These are phyloP conservation scores for Leuciscus idus DNA, from an alignment of 2,113 vertebrate genomes.

Conservation along the genomic window DNA sequence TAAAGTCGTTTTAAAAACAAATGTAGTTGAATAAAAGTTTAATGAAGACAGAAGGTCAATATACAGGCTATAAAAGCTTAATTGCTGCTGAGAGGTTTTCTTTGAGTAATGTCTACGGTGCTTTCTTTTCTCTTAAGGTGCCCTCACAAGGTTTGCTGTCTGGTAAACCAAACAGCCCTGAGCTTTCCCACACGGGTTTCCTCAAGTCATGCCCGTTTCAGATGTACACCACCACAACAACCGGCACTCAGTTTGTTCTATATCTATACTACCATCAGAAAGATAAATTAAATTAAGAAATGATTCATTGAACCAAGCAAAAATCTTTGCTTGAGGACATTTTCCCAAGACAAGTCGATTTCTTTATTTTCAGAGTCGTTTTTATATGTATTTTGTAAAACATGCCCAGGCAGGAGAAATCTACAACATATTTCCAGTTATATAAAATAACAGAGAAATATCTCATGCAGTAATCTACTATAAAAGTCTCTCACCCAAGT, in stretches of 20 bases:
- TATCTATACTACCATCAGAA: too few species aligned
- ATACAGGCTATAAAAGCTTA: constrained; percentile 10
- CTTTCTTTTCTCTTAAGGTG: constrained; percentile 16
- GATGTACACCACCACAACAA: neutral
- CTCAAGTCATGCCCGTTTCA: constrained; percentile 24
- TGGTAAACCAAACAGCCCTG: neutral
- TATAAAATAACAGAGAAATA: constrained; percentile 5
- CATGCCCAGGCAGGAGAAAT: constrained; percentile 2
- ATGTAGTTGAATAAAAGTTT: constrained; percentile 52
- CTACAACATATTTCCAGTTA: neutral
- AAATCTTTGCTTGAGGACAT: neutral
- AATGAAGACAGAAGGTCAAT: constrained; percentile 50
- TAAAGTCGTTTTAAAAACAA: constrained; percentile 27
- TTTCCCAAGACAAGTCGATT: neutral
- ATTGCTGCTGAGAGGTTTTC: constrained; percentile 33
- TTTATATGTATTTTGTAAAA: constrained; percentile 11
- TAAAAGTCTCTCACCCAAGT: constrained; percentile 27
- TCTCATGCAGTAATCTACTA: constrained; percentile 9
- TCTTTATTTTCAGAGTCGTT: neutral
- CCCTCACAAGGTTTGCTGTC: constrained; percentile 22
- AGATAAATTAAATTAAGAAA: too few species aligned
- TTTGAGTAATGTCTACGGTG: constrained; percentile 6
- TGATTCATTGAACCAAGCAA: neutral
- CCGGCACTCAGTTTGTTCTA: neutral
- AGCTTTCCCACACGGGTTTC: constrained; percentile 20